Evolutionary conservation across 2,888 invertebrate species (phyloP).

Genomic region (Sinotaia quadrata): DNA sequence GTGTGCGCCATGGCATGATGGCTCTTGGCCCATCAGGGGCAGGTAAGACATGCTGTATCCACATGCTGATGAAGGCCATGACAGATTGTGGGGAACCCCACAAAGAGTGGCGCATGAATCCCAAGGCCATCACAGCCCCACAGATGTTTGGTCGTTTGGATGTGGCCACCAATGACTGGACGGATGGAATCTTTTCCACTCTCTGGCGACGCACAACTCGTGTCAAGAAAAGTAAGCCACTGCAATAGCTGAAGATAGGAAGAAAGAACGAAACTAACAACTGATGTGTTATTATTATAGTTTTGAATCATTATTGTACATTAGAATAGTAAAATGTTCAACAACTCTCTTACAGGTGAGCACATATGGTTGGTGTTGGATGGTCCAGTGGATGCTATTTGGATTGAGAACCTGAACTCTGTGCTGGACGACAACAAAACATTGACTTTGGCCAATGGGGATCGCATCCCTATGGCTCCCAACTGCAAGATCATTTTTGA

Average conservation of each 20-base stretch:
- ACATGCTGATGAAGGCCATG: slow-evolving; percentile 91
- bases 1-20: slow-evolving; percentile 79
- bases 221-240: slow-evolving; percentile 79
- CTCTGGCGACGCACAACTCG: slow-evolving; percentile 95
- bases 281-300: neutral
- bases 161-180: slow-evolving; percentile 98
- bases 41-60: slow-evolving; percentile 93
- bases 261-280: neutral
- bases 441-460: slow-evolving; percentile 89
- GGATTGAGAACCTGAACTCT: slow-evolving; percentile 73
- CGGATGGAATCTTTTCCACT: slow-evolving; percentile 97
- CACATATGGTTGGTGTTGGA: slow-evolving; percentile 89
- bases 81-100: slow-evolving; percentile 88
- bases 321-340: neutral
- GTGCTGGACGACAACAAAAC: slow-evolving; percentile 73
- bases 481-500: slow-evolving; percentile 97
- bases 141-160: slow-evolving; percentile 98
- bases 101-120: slow-evolving; percentile 98
- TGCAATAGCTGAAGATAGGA: neutral
- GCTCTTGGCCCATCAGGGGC: slow-evolving; percentile 92
- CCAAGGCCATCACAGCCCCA: slow-evolving; percentile 95
- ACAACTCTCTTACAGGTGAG: slow-evolving; percentile 76
- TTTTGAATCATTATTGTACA: neutral
- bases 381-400: slow-evolving; percentile 73
- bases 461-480: slow-evolving; percentile 93